Evolutionary conservation across 2,888 invertebrate species (phyloP).

Genomic region (Apeira syringaria): DNA sequence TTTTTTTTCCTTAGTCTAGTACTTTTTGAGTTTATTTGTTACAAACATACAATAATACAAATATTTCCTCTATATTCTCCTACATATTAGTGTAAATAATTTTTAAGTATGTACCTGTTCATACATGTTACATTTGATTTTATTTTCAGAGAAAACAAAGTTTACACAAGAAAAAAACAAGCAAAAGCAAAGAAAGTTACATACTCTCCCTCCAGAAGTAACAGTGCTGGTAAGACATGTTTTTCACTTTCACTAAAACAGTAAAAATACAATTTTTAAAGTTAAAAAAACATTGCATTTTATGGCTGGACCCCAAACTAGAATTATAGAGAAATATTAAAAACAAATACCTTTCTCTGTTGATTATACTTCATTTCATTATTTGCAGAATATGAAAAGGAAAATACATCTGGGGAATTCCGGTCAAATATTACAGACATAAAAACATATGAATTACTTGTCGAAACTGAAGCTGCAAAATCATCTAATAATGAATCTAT

Average conservation of each 20-base stretch:
- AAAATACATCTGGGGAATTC: constrained; percentile 44
- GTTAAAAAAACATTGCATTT: too few relatives aligned
- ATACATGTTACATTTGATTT: neutral
- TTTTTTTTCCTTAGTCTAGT: too few relatives aligned
- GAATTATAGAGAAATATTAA: too few relatives aligned
- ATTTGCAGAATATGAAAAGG: constrained; percentile 66
- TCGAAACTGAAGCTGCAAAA: constrained; percentile 49
- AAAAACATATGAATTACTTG: constrained; percentile 51
- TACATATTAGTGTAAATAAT: too few relatives aligned
- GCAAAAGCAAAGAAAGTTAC: constrained; percentile 45
- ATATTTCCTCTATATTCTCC: too few relatives aligned
- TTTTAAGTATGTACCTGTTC: too few relatives aligned
- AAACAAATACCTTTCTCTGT: too few relatives aligned
- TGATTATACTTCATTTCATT: too few relatives aligned
- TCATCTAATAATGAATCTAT: constrained; percentile 59
- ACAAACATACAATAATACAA: too few relatives aligned
- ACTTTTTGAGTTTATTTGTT: too few relatives aligned
- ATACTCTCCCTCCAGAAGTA: constrained; percentile 44
- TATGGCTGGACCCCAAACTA: too few relatives aligned
- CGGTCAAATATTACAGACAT: constrained; percentile 53
- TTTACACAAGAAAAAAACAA: constrained; percentile 43
- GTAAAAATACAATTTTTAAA: too few relatives aligned
- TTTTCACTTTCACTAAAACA: neutral
- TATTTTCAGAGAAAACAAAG: constrained; percentile 45
- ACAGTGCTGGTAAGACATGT: constrained; percentile 43